Evolutionary conservation across 2,113 vertebrate species (phyloP).

Genomic region (Apeltes quadracus): DNA sequence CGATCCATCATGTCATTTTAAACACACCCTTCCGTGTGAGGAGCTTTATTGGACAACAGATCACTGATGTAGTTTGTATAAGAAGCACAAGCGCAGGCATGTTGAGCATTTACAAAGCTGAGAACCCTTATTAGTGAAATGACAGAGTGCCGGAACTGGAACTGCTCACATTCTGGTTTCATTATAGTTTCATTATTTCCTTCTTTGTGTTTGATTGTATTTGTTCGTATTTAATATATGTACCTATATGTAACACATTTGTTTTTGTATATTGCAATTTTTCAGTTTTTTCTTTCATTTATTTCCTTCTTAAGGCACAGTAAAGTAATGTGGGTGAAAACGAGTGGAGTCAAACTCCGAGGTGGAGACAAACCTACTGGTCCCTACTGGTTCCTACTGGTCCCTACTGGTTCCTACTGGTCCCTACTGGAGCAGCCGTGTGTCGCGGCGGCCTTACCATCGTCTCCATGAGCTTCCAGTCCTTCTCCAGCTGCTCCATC

Average conservation of each 20-base stretch:
- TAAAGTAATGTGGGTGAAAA: neutral
- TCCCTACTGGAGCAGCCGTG: slow-evolving; percentile 9
- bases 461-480: slow-evolving; percentile 93
- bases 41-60: slow-evolving; percentile 43
- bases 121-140: slow-evolving; percentile 2
- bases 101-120: slow-evolving; percentile 22
- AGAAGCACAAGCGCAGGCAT: slow-evolving; percentile 43
- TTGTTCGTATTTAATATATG: neutral
- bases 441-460: slow-evolving; percentile 83
- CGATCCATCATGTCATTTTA: slow-evolving; percentile 55
- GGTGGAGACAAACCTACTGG: neutral
- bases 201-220: neutral
- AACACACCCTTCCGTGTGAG: slow-evolving; percentile 41
- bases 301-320: neutral
- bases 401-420: no score
- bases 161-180: neutral
- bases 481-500: slow-evolving; percentile 88
- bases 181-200: neutral
- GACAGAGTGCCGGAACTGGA: neutral
- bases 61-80: slow-evolving; percentile 52
- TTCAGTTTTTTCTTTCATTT: neutral
- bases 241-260: neutral
- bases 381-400: no score
- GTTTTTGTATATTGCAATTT: neutral
- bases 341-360: neutral